These are phyloP conservation scores for Nyctereutes procyonoides DNA, from an alignment of 2,113 vertebrate species.

Conservation along the genomic window DNA sequence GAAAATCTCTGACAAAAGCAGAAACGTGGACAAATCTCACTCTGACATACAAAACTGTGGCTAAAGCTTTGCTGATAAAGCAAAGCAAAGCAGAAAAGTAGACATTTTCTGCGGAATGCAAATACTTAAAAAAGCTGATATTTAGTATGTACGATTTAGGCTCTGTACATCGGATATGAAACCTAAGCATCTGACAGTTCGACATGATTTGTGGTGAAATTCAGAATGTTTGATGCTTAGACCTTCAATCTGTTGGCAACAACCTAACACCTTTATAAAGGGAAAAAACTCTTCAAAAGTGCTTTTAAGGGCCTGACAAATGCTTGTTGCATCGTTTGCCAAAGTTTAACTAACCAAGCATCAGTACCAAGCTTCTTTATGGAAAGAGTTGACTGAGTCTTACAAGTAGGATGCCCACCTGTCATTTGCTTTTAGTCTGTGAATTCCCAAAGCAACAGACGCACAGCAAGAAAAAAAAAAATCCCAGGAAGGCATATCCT, in stretches of 20 bases:
- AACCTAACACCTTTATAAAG: not conserved
- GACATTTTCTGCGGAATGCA: not conserved
- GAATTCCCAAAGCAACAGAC: conserved; percentile 53
- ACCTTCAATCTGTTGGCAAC: not conserved
- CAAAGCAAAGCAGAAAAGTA: too few relatives aligned
- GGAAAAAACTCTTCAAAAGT: not conserved
- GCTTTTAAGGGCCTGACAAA: not conserved
- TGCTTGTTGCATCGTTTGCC: not conserved
- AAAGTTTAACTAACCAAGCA: conserved; percentile 23
- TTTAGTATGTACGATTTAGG: not conserved
- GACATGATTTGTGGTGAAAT: not conserved
- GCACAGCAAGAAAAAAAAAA: rapidly evolving
- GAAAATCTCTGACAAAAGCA: conserved; percentile 21
- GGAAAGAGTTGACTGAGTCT: not conserved
- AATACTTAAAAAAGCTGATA: not conserved
- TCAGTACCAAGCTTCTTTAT: not conserved
- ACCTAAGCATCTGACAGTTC: not conserved
- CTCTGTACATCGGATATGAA: not conserved
- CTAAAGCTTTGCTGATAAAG: not conserved
- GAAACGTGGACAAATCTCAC: not conserved
- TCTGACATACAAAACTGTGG: not conserved
- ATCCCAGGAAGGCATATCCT: not conserved
- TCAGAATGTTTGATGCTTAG: not conserved
- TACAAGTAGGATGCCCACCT: not conserved
- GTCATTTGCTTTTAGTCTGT: conserved; percentile 22